Evolutionary conservation across 2,797 vertebrate genomes (phyloP), one percentile per base, ranked within the genome.

Genomic region (Microhierax caerulescens): DNA sequence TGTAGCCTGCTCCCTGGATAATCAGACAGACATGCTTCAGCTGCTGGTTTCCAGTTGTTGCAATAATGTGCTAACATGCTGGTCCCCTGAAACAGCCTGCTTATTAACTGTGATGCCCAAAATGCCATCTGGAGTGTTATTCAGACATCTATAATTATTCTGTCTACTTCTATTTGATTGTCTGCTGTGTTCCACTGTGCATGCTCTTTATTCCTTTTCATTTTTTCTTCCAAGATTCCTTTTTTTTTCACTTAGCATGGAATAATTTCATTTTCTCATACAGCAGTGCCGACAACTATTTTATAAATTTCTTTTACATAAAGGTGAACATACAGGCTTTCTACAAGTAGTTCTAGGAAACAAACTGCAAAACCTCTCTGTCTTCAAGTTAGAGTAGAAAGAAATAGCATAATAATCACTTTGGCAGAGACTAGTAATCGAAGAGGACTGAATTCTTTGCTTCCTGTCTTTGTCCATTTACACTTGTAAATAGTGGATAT

Each of bases 91-190:
- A 96, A 95, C 88, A 95, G 94, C 65, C 95, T 82, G 68, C 81
- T 95, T 93, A 77, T 96, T 96, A 96, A 89, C 86, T 81, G 61
- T 45, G 64, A 67, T 95, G 95, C 85, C 96, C 96, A 95, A 85
- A 94, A 83, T 88, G 88, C 95, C 91, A 86, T 96, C 92, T 94
- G 88, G 89, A 92, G 87, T 77, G 87, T 93, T 73, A 76, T 79
- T 84, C 68, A 41, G 70, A 94, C 87, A 94, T 82, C 85, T 84
- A 78, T 87, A 95, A 96, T 93, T 95, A 92, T 57, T 79, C 88
- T 72, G 65, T 90, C 95, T 93, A 76, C 90, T 90, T 77, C 83
- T 61, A 10, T 81, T 89, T 94, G 82, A 76, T 74, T 69, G 64
- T 76, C 83, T 94, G 41, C 75, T 96, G 94, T 96, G 67, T 85